phyloP scores from a whole-genome alignment of 2,888 invertebrate genomes.

The Euphydryas editha region DNA sequence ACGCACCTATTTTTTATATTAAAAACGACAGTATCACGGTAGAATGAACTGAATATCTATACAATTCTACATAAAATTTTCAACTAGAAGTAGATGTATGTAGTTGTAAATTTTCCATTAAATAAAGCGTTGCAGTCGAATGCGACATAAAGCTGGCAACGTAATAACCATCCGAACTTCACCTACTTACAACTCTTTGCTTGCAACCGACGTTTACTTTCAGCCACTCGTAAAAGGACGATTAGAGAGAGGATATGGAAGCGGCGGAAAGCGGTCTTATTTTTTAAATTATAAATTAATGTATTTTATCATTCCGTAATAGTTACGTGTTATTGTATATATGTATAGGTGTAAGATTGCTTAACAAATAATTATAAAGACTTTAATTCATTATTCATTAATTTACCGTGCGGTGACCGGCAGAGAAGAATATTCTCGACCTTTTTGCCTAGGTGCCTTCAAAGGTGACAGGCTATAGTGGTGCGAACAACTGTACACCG shows the following conservation, averaged over 20 bases:
- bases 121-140: slow-evolving; percentile 13
- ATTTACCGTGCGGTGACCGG: too few species aligned
- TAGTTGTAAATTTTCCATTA: slow-evolving; percentile 3
- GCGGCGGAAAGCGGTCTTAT: slow-evolving; percentile 30
- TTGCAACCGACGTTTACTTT: slow-evolving; percentile 32
- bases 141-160: slow-evolving; percentile 34
- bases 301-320: too few species aligned
- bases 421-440: too few species aligned
- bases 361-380: too few species aligned
- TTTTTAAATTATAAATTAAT: background rate
- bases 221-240: slow-evolving; percentile 56
- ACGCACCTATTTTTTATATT: background rate
- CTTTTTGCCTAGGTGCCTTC: too few species aligned
- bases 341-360: too few species aligned
- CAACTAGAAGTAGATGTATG: background rate
- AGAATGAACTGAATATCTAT: background rate
- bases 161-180: slow-evolving; percentile 32
- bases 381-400: too few species aligned
- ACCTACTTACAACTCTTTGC: slow-evolving; percentile 29
- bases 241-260: slow-evolving; percentile 32
- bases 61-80: background rate
- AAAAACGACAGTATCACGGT: background rate
- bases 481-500: too few species aligned
- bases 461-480: too few species aligned
- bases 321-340: too few species aligned